Evolutionary conservation across 1,140 invertebrate species (phyloP).

Genomic region (Drosophila nasuta): DNA sequence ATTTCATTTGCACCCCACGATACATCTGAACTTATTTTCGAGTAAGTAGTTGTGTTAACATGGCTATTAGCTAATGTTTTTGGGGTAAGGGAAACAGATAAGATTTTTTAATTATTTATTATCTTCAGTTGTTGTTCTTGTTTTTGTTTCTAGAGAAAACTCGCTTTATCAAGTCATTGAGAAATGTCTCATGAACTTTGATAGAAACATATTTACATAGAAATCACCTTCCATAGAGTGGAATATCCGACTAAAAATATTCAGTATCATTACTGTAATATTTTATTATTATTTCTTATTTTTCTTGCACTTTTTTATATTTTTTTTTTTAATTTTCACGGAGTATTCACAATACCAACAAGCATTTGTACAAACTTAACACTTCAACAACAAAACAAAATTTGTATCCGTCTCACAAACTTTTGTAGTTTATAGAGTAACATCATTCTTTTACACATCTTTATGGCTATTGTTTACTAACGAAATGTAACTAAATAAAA

Average conservation of each 20-base stretch:
- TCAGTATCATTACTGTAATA: neutral
- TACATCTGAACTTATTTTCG: neutral
- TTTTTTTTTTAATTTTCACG: neutral
- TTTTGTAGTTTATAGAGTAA: neutral
- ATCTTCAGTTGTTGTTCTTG: conserved; percentile 17
- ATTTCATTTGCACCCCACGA: neutral
- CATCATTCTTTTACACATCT: neutral
- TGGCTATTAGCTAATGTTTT: conserved; percentile 27
- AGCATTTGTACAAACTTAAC: neutral
- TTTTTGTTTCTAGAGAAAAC: conserved; percentile 16
- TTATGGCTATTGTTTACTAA: conserved; percentile 1
- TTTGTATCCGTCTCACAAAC: too few relatives aligned
- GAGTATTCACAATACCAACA: too few relatives aligned
- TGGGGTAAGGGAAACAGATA: conserved; percentile 23
- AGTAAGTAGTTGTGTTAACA: conserved; percentile 30
- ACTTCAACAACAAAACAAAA: neutral
- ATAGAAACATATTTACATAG: neutral
- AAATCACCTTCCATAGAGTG: too few relatives aligned
- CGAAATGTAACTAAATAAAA: conserved; percentile 10
- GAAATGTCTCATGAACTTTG: conserved; percentile 5
- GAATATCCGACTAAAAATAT: neutral
- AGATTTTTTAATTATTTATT: conserved; percentile 52
- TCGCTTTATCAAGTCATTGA: conserved; percentile 13
- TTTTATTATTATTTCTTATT: neutral
- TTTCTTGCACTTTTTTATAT: neutral